A percentile compares a stretch with the other conserved stretches of the same genome.
phyloP scores from a whole-genome alignment of 2,888 invertebrate species.

The Blera fallax region DNA sequence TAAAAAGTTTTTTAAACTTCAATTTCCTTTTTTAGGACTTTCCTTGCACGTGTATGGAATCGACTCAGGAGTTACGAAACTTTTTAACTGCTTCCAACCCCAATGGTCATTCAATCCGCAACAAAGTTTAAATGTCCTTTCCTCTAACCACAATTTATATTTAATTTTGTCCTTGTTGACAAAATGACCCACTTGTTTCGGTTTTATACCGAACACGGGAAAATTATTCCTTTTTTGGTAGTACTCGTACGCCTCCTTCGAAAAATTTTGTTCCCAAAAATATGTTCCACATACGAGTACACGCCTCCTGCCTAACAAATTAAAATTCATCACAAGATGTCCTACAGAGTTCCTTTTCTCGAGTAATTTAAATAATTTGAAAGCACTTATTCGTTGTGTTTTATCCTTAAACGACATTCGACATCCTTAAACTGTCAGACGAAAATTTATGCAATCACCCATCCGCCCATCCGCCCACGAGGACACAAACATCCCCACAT shows the following conservation, averaged over 20 bases:
- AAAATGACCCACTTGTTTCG: background rate
- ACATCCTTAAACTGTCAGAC: background rate
- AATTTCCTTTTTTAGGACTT: background rate
- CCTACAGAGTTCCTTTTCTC: background rate
- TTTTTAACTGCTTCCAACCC: background rate
- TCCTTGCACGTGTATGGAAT: background rate
- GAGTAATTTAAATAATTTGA: slow-evolving; percentile 44
- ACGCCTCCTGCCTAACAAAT: background rate
- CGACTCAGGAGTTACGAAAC: background rate
- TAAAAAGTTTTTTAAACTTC: background rate
- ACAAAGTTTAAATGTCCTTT: background rate
- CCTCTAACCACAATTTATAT: background rate
- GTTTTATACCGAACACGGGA: background rate
- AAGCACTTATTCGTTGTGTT: slow-evolving; percentile 12
- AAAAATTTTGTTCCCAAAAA: background rate
- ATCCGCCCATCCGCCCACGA: background rate
- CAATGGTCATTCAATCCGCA: background rate
- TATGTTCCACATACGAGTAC: background rate
- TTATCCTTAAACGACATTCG: background rate
- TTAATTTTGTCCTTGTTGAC: slow-evolving; percentile 17
- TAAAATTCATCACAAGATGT: slow-evolving; percentile 37
- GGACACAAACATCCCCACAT: background rate
- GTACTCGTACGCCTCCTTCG: background rate
- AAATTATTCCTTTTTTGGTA: too few species aligned
- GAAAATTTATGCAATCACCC: background rate